Evolutionary conservation across 2,797 vertebrate species (phyloP).

Genomic region (Sebastiscus tertius): DNA sequence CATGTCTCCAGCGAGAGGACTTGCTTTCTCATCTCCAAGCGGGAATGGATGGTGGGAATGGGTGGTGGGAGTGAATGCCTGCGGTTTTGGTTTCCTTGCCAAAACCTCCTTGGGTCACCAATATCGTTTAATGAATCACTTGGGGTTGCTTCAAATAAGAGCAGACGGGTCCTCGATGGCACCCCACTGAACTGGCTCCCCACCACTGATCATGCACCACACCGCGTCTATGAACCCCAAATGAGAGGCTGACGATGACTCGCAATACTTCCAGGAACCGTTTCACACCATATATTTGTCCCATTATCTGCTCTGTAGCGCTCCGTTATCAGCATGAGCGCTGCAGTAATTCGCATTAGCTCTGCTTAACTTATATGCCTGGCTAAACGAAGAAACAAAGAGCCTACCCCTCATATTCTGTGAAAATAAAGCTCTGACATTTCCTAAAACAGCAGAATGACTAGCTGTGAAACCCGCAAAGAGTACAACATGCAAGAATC

Average conservation of each 20-base stretch:
- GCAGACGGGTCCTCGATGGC: slow-evolving; percentile 57
- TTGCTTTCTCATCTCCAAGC: slow-evolving; percentile 59
- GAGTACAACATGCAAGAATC: neutral
- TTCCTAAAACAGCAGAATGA: neutral
- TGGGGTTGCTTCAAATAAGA: slow-evolving; percentile 61
- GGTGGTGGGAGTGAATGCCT: slow-evolving; percentile 49
- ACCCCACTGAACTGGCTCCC: slow-evolving; percentile 61
- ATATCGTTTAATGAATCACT: slow-evolving; percentile 73
- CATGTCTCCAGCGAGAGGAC: slow-evolving; percentile 35
- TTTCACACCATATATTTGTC: slow-evolving; percentile 37
- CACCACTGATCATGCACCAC: slow-evolving; percentile 55
- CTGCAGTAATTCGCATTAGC: slow-evolving; percentile 21
- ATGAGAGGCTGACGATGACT: slow-evolving; percentile 50
- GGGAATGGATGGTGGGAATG: slow-evolving; percentile 44
- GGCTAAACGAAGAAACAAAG: slow-evolving; percentile 36
- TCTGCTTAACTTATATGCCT: slow-evolving; percentile 10
- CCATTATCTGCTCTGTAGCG: slow-evolving; percentile 26
- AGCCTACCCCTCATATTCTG: neutral
- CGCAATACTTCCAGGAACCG: slow-evolving; percentile 20
- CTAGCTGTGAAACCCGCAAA: neutral
- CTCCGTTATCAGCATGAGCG: slow-evolving; percentile 17
- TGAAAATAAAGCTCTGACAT: neutral
- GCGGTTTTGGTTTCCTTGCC: slow-evolving; percentile 68
- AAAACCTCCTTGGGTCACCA: slow-evolving; percentile 66
- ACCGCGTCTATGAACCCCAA: slow-evolving; percentile 52